phyloP scores from a whole-genome alignment of 2,888 invertebrate species.

The Alsophila aescularia region DNA sequence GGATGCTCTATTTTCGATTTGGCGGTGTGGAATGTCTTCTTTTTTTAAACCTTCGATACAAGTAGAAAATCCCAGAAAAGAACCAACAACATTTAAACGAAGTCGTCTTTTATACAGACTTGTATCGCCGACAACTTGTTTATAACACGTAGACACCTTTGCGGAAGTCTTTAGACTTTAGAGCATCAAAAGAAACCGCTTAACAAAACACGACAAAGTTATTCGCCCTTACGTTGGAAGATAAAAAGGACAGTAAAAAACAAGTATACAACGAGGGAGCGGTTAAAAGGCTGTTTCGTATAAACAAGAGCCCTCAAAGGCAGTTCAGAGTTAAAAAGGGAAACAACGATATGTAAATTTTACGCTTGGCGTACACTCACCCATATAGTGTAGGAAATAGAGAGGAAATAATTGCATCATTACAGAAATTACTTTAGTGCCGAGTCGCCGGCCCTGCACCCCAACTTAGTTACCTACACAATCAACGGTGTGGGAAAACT shows the following conservation, averaged over 20 bases:
- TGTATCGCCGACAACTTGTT: too few species aligned
- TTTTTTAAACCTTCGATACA: too few species aligned
- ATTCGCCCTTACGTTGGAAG: conserved; percentile 22
- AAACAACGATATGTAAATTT: conserved; percentile 59
- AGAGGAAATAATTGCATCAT: conserved; percentile 69
- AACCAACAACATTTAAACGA: too few species aligned
- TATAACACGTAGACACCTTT: neutral
- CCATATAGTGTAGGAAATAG: conserved; percentile 59
- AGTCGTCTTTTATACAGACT: too few species aligned
- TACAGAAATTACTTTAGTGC: conserved; percentile 63
- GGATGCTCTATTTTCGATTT: too few species aligned
- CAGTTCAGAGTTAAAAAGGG: conserved; percentile 42
- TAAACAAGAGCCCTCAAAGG: conserved; percentile 45
- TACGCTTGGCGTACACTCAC: conserved; percentile 53
- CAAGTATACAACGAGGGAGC: conserved; percentile 34
- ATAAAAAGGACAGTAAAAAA: conserved; percentile 42
- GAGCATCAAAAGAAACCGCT: conserved; percentile 1
- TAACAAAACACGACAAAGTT: conserved; percentile 22
- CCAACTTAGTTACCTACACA: conserved; percentile 59
- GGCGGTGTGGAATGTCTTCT: too few species aligned
- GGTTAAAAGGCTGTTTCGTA: conserved; percentile 39
- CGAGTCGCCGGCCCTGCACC: conserved; percentile 46
- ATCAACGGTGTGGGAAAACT: conserved; percentile 31
- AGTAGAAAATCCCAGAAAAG: too few species aligned
- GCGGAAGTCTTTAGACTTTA: neutral